These are phyloP conservation scores for Nothura maculosa DNA, from an alignment of 2,797 vertebrate species.

Conservation along the genomic window DNA sequence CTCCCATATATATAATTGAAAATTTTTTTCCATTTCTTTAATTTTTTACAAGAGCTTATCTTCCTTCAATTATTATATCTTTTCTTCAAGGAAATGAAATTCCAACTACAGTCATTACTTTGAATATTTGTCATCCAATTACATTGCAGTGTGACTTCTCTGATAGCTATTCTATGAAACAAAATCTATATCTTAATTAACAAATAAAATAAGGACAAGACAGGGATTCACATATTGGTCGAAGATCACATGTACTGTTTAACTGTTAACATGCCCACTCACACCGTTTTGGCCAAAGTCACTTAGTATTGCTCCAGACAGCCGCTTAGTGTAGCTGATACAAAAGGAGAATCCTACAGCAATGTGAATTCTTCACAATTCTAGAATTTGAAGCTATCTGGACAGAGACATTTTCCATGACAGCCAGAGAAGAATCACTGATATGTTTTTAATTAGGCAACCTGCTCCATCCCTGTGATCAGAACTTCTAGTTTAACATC, in stretches of 20 bases:
- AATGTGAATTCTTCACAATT: not conserved
- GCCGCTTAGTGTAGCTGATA: not conserved
- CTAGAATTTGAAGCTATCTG: not conserved
- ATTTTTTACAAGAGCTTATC: not conserved
- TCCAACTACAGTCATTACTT: not conserved
- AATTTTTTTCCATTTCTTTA: not conserved
- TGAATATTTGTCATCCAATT: not conserved
- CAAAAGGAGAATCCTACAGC: not conserved
- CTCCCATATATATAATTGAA: not conserved
- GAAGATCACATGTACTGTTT: not conserved
- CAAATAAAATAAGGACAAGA: not conserved
- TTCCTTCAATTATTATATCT: not conserved
- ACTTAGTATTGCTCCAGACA: not conserved
- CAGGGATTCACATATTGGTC: not conserved
- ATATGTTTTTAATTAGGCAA: not conserved
- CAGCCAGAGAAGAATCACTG: not conserved
- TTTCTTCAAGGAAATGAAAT: not conserved
- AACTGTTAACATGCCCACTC: not conserved
- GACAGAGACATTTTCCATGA: not conserved
- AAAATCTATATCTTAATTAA: not conserved
- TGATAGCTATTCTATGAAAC: not conserved
- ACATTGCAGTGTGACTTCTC: not conserved
- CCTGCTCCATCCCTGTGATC: not conserved
- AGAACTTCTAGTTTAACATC: not conserved
- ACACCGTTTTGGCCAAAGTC: not conserved